phyloP scores from a whole-genome alignment of 2,113 vertebrate species.

The Psilopsiagon aurifrons region DNA sequence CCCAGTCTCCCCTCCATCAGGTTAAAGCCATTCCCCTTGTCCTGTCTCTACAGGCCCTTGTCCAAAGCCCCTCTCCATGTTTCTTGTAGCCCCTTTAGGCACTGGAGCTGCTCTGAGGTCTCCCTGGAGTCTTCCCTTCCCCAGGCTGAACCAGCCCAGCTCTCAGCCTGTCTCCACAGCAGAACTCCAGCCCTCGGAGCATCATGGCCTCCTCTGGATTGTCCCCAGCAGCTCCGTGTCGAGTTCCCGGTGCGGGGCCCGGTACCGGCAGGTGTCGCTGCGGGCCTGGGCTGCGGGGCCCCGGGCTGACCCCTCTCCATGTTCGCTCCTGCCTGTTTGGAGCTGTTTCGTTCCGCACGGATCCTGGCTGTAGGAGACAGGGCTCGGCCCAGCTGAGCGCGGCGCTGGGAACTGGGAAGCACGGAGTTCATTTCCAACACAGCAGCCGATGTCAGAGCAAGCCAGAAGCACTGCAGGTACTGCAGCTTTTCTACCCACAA shows the following conservation, averaged over 20 bases:
- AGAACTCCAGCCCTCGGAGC: neutral
- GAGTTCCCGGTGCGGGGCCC: neutral
- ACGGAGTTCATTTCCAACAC: neutral
- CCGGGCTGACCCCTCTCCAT: neutral
- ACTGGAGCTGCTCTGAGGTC: neutral
- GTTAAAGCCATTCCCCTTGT: neutral
- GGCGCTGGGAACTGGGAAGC: neutral
- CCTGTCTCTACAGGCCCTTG: neutral
- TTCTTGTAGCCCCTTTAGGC: neutral
- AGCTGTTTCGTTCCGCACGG: neutral
- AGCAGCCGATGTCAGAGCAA: neutral
- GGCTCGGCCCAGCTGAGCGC: neutral
- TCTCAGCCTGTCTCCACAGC: neutral
- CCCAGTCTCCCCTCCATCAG: neutral
- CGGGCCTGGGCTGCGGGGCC: neutral
- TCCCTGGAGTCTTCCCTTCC: neutral
- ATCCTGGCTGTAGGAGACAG: neutral
- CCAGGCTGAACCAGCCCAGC: neutral
- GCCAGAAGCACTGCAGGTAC: neutral
- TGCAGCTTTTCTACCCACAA: rapidly evolving
- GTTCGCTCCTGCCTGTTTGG: neutral
- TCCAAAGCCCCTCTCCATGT: neutral
- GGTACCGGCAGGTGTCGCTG: neutral
- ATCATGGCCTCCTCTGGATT: too few species aligned
- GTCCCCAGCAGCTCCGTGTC: neutral